Evolutionary conservation across 2,797 vertebrate genomes (phyloP), one percentile per base, ranked within the genome.

Genomic region (Jordanella pulchra): DNA sequence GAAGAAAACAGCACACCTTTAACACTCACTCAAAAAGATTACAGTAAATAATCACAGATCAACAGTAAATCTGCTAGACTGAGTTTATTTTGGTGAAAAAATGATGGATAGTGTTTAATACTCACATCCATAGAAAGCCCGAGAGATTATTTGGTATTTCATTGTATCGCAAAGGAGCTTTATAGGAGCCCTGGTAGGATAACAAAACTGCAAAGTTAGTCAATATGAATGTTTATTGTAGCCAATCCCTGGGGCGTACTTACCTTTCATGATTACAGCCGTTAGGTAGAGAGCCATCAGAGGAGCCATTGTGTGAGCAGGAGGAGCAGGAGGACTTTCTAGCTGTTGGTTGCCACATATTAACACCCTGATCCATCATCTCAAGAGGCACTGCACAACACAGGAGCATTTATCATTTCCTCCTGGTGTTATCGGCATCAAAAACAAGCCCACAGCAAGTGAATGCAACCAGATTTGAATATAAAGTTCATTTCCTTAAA

Each of bases 101-200:
- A 55, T 14, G 3, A 67, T 44, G 30, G 2, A 6, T 13, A 53
- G 32, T 2, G 17, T 25, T 60, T 70, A 58, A 21, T 47, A 87
- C 97, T 90, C 93, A 99, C 98, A 99, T 90, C 98, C 98, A 11
- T 99, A 99, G 92, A 99, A 99, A 13, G 98, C 98, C 53, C 98
- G 94, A 76, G 98, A 99, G 80, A 99, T 97, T 73, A 99, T 99
- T 92, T 99, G 98, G 92, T 99, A 98, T 93, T 99, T 99, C 98
- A 99, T 99, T 61, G 98, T 99, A 93, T 99, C 98, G 73, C 98
- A 99, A 50, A 99, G 96, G 53, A 99, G 95, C 90, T 98, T 99
- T 88, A 99, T 86, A 0, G 98, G 97, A 50, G 98, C 96, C 90
- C 98, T 99, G 92, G 28, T 68, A 39, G 65, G 48, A 70, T 69